Evolutionary conservation across 64 coral and sea anemone species (phyloP).

Genomic region (Montipora capricornis): DNA sequence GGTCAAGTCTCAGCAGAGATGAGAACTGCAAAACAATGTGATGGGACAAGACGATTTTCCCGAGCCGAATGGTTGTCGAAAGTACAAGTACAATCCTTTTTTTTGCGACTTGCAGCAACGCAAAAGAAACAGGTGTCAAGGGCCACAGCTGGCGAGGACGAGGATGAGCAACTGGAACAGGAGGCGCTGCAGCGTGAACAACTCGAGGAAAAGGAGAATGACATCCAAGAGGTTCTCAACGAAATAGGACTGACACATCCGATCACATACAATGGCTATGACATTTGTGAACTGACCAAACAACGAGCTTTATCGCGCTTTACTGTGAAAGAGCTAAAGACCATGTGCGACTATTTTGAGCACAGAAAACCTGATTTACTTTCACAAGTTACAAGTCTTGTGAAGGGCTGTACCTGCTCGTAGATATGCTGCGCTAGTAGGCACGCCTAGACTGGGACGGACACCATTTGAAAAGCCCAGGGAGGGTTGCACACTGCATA

Average conservation of each 20-base stretch:
- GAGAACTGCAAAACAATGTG: slow-evolving; percentile 10
- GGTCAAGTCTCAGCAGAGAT: slow-evolving; percentile 55
- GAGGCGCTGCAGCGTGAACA: background rate
- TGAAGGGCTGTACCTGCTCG: slow-evolving; percentile 51
- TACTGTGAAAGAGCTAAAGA: slow-evolving; percentile 28
- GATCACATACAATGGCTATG: slow-evolving; percentile 53
- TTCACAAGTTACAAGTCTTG: slow-evolving; percentile 38
- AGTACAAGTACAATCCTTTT: background rate
- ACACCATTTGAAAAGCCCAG: background rate
- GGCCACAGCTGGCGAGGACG: background rate
- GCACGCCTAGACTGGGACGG: background rate
- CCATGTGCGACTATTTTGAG: slow-evolving; percentile 61
- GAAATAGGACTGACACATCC: slow-evolving; percentile 56
- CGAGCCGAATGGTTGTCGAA: slow-evolving; percentile 74
- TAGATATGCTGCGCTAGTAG: background rate
- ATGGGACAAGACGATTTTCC: slow-evolving; percentile 33
- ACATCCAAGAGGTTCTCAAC: slow-evolving; percentile 44
- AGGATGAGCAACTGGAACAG: slow-evolving; percentile 34
- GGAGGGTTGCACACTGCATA: background rate
- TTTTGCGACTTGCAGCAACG: background rate
- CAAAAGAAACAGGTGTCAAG: background rate
- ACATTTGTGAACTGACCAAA: slow-evolving; percentile 47
- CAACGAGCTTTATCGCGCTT: slow-evolving; percentile 30
- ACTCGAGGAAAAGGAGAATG: slow-evolving; percentile 21
- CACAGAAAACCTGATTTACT: slow-evolving; percentile 30